These are phyloP conservation scores for Anolis sagrei DNA, from an alignment of 2,113 vertebrate genomes.

Conservation along the genomic window DNA sequence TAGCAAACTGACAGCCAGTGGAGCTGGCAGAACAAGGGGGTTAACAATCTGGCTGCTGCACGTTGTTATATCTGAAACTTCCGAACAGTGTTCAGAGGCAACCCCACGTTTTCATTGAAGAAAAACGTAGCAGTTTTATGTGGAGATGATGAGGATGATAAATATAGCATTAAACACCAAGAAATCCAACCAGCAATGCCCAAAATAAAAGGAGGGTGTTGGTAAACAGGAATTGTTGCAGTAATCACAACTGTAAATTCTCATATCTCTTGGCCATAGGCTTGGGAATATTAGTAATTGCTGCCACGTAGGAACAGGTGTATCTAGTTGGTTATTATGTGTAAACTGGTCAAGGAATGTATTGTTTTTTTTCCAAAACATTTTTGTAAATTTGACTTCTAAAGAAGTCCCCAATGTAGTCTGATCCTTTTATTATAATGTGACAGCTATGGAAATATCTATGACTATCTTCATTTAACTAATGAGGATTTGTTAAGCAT, in stretches of 20 bases:
- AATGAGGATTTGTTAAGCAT: constrained; percentile 41
- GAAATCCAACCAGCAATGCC: not conserved
- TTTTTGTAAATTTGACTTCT: constrained; percentile 50
- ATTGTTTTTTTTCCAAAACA: constrained; percentile 45
- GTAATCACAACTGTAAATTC: not conserved
- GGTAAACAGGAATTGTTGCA: not conserved
- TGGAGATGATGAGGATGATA: not conserved
- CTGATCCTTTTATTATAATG: constrained; percentile 39
- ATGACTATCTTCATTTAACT: constrained; percentile 37
- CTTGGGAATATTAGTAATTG: constrained; percentile 42
- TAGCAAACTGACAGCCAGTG: no score
- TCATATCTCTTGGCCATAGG: not conserved
- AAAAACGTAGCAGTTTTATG: not conserved
- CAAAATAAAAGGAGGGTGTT: not conserved
- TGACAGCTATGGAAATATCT: constrained; percentile 30
- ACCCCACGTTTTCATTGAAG: no score
- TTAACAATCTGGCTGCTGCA: no score
- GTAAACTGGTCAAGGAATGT: constrained; percentile 20
- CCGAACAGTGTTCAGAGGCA: no score
- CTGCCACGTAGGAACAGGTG: constrained; percentile 49
- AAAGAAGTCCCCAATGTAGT: constrained; percentile 27
- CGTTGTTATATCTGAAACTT: no score
- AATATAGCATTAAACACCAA: not conserved
- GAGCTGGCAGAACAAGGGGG: no score
- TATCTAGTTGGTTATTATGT: constrained; percentile 41